Evolutionary conservation across 2,888 invertebrate genomes (phyloP).

Genomic region (Lagria hirta): DNA sequence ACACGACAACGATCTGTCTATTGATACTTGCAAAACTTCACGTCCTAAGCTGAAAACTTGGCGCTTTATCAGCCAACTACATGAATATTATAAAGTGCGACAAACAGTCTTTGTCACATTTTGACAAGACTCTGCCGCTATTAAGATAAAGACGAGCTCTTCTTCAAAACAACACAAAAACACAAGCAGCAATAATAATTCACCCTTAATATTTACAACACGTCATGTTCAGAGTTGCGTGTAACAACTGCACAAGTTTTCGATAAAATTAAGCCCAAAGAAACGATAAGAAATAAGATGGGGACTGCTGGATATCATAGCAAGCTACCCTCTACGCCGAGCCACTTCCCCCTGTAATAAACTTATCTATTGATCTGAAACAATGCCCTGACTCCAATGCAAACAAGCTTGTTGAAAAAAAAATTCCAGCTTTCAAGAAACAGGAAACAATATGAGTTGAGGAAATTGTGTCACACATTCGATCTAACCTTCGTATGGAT

Average conservation of each 20-base stretch:
- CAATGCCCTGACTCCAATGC: too few species aligned
- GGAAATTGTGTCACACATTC: too few species aligned
- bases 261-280: slow-evolving; percentile 21
- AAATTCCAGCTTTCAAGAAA: too few species aligned
- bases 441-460: too few species aligned
- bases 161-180: too few species aligned
- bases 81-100: slow-evolving; percentile 15
- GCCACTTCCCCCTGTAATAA: slow-evolving; percentile 22
- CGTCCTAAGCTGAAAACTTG: slow-evolving; percentile 6
- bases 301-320: slow-evolving; percentile 18
- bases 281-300: slow-evolving; percentile 20
- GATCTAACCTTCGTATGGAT: too few species aligned
- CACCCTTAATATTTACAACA: slow-evolving; percentile 11
- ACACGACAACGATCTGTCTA: slow-evolving; percentile 1
- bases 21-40: slow-evolving; percentile 6
- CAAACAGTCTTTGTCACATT: slow-evolving; percentile 11
- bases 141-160: slow-evolving; percentile 13
- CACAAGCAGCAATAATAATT: slow-evolving; percentile 11
- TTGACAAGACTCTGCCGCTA: slow-evolving; percentile 10
- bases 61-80: slow-evolving; percentile 15
- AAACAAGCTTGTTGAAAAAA: too few species aligned
- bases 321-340: slow-evolving; percentile 20
- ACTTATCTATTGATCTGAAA: slow-evolving; percentile 26
- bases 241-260: slow-evolving; percentile 22
- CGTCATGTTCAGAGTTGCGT: slow-evolving; percentile 17